These are phyloP conservation scores for Hydra vulgaris DNA, from an alignment of 30 jellyfish, hydroid and myxozoan genomes.

Conservation along the genomic window DNA sequence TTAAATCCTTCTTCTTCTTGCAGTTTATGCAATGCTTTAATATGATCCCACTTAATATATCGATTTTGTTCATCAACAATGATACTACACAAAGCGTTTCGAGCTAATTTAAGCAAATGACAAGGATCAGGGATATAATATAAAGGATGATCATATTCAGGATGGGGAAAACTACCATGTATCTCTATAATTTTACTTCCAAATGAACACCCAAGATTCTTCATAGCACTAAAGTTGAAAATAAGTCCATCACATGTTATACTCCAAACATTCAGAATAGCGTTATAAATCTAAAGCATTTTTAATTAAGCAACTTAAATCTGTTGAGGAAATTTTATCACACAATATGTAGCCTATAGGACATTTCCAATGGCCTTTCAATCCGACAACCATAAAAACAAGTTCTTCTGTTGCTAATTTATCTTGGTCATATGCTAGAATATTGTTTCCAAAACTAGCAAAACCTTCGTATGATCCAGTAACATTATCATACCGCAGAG, in stretches of 20 bases:
- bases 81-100: no score
- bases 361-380: conserved; percentile 32
- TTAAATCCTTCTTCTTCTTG: no score
- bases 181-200: background rate
- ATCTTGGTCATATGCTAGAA: background rate
- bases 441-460: background rate
- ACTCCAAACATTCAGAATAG: background rate
- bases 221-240: conserved; percentile 1
- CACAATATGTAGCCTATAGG: conserved; percentile 23
- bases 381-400: conserved; percentile 21
- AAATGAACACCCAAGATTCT: conserved; percentile 10
- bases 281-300: background rate
- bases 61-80: no score
- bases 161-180: background rate
- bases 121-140: no score
- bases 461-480: background rate
- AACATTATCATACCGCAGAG: background rate
- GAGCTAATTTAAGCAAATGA: no score
- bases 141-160: background rate
- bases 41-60: no score
- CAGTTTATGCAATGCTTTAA: no score
- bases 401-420: conserved; percentile 24
- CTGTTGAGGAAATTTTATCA: background rate
- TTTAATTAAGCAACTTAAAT: background rate
- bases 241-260: conserved; percentile 10